Conservation (phyloP, 2,113 vertebrate species). For the Ancistrus triradiatus region DNA sequence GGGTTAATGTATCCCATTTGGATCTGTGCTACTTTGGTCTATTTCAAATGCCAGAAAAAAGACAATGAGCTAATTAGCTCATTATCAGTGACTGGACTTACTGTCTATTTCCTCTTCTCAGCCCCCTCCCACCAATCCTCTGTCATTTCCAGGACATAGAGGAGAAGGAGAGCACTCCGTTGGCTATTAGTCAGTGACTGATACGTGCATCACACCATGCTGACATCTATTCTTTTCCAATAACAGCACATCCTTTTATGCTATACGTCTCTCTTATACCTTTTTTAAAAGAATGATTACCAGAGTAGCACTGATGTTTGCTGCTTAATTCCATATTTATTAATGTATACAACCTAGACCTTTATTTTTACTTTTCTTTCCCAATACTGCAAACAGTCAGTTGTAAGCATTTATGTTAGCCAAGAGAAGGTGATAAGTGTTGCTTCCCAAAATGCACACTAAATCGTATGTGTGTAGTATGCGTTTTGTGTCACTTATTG, state of each 20-base stretch:
- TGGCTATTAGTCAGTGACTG: constrained; percentile 39
- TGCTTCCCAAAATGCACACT: too few species aligned
- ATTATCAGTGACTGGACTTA: constrained; percentile 61
- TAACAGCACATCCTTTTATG: too few species aligned
- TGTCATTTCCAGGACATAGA: constrained; percentile 57
- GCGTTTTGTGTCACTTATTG: too few species aligned
- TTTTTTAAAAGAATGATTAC: too few species aligned
- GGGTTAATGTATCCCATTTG: constrained; percentile 61
- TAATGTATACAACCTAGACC: constrained; percentile 1
- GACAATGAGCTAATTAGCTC: constrained; percentile 53
- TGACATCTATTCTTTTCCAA: too few species aligned
- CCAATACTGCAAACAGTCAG: too few species aligned
- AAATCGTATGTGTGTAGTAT: too few species aligned
- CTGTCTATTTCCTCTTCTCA: constrained; percentile 49
- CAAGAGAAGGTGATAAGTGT: too few species aligned
- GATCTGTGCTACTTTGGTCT: constrained; percentile 26
- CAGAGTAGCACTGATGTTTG: constrained; percentile 17
- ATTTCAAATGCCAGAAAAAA: constrained; percentile 45
- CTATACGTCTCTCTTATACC: too few species aligned
- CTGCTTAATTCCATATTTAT: constrained; percentile 13
- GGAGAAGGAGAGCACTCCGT: constrained; percentile 33
- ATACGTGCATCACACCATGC: too few species aligned
- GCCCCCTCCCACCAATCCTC: constrained; percentile 26
- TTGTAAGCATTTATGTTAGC: too few species aligned
- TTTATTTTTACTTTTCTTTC: too few species aligned